phyloP scores from a whole-genome alignment of 1,140 invertebrate species.

The Habropoda laboriosa region DNA sequence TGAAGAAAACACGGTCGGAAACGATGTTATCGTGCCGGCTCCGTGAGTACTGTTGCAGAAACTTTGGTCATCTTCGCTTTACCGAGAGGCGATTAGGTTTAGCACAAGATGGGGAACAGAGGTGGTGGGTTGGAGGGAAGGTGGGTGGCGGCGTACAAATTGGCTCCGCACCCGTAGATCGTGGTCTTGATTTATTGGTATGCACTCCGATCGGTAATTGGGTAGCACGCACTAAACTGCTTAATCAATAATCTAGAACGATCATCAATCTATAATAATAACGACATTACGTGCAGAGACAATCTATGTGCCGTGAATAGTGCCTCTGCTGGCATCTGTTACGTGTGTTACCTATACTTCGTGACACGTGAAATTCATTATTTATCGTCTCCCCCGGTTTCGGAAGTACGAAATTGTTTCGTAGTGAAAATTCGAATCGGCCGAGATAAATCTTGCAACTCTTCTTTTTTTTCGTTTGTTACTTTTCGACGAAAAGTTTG shows the following conservation, averaged over 20 bases:
- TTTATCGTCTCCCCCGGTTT: too few species aligned
- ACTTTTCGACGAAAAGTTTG: neutral
- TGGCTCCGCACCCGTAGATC: slow-evolving; percentile 47
- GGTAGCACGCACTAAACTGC: slow-evolving; percentile 53
- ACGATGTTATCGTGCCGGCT: slow-evolving; percentile 53
- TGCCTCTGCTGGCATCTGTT: neutral
- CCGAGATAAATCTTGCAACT: neutral
- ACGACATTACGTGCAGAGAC: slow-evolving; percentile 20
- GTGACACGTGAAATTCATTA: neutral
- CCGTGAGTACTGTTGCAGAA: slow-evolving; percentile 59
- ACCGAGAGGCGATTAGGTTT: slow-evolving; percentile 54
- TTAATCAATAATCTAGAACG: slow-evolving; percentile 56
- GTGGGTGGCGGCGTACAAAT: slow-evolving; percentile 48
- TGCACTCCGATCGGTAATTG: slow-evolving; percentile 56
- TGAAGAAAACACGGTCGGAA: slow-evolving; percentile 38
- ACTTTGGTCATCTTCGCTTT: slow-evolving; percentile 65
- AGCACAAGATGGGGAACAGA: slow-evolving; percentile 24
- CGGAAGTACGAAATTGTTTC: neutral
- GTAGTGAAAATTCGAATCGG: neutral
- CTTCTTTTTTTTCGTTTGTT: too few species aligned
- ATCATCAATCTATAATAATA: slow-evolving; percentile 60
- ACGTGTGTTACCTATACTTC: neutral
- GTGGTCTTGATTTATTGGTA: slow-evolving; percentile 55
- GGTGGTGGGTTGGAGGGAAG: neutral
- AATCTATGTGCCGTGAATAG: neutral